Percentiles rank a stretch among this genome's conserved stretches.
Evolutionary conservation across 2,888 invertebrate genomes (phyloP).

Genomic region (Thymelicus sylvestris): DNA sequence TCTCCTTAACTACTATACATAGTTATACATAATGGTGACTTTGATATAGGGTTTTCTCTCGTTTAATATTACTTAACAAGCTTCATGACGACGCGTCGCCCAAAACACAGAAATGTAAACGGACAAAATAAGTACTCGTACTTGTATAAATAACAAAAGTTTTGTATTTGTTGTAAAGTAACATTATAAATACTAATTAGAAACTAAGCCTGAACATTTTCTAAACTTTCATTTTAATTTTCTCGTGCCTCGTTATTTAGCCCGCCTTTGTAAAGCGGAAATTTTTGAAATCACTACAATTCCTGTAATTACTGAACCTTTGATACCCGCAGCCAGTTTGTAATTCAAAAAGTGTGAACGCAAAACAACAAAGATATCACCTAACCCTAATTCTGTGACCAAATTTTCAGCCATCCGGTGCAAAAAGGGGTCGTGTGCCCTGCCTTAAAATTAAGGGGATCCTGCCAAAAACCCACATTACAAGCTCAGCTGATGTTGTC

Average conservation of each 20-base stretch:
- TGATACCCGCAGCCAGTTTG: constrained; percentile 6
- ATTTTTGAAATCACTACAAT: constrained; percentile 5
- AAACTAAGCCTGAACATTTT: background rate
- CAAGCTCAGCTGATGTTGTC: constrained; percentile 52
- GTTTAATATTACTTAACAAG: no score
- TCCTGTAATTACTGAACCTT: constrained; percentile 9
- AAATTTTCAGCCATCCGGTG: constrained; percentile 44
- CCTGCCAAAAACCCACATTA: constrained; percentile 50
- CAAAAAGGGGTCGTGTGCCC: constrained; percentile 51
- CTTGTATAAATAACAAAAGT: no score
- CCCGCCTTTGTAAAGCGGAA: background rate
- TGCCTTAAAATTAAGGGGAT: constrained; percentile 50
- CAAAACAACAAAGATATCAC: constrained; percentile 39
- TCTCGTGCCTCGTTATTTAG: background rate
- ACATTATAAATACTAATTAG: no score
- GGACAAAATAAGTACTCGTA: no score
- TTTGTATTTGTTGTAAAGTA: no score
- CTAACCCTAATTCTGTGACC: constrained; percentile 44
- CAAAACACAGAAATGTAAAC: no score
- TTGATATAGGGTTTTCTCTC: no score
- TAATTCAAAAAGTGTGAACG: constrained; percentile 19
- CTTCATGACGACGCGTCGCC: no score
- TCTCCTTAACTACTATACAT: no score
- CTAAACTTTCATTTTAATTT: background rate
- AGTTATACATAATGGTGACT: no score